Base-by-base conservation (phyloP, 1,140 invertebrate genomes). In the Artemia franciscana region DNA sequence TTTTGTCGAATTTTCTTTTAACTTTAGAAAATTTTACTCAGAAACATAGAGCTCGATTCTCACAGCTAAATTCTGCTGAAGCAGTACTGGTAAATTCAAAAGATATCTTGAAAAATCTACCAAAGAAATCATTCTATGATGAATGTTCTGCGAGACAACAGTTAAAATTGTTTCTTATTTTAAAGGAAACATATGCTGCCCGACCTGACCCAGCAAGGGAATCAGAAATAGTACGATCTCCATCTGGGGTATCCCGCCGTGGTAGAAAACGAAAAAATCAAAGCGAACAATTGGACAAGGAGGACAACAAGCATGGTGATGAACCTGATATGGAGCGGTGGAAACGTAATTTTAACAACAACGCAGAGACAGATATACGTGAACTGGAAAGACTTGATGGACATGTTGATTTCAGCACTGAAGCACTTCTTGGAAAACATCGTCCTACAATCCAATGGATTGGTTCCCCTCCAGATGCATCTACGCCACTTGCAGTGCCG, bases 391-490 rank as follows among this genome's bases (percentile, higher is more conserved):
- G 39, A 51, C 39, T 51, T 1, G 39, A 51, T 15, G 39, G 39
- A 18, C 39, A 51, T 18, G 39, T 51, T 18, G 87, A 91, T 69
- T 90, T 90, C 69, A 89, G 86, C 63, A 84, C 88, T 0, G 88
- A 91, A 70, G 82, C 87, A 0, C 71, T 91, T 5, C 72, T 91
- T 15, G 88, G 86, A 65, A 69, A 68, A 59, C 64, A 58, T 66
- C 81, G 86, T 65, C 89, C 86, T 15, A 89, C 89, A 1, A 94
- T 93, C 64, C 90, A 94, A 68, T 94, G 90, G 89, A 90, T 91
- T 62, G 90, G 89, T 0, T 58, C 67, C 79, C 30, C 78, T 77
- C 66, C 72, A 26, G 64, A 64, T 7, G 65, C 64, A 61, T 70
- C 76, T 51, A 69, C 80, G 66, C 76, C 60, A 2, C 72, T 83